A percentile compares a stretch with the other conserved stretches of the same genome.
Evolutionary conservation across 2,113 vertebrate species (phyloP).

Genomic region (Columba livia): DNA sequence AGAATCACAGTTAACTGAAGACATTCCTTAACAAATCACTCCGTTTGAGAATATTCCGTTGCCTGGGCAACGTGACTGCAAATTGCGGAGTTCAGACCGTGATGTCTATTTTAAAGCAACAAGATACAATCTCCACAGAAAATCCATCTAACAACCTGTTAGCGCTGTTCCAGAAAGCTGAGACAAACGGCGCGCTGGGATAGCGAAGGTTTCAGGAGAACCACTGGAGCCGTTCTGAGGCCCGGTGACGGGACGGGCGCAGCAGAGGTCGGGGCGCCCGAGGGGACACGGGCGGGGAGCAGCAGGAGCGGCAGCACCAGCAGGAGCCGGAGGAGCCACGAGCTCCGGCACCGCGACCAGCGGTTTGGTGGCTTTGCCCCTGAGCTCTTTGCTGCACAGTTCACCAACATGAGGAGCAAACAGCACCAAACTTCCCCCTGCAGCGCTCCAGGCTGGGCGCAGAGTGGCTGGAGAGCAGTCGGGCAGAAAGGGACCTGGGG

Average conservation of each 20-base stretch:
- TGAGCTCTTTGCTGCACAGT: not conserved
- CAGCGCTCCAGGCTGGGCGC: no score
- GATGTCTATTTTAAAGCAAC: conserved; percentile 6
- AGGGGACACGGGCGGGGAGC: accelerated
- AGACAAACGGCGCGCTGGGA: not conserved
- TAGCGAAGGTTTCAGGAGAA: not conserved
- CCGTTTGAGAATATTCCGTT: conserved; percentile 2
- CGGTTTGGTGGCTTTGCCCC: not conserved
- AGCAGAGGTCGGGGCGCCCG: not conserved
- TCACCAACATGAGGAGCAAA: accelerated
- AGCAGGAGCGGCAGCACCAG: no score
- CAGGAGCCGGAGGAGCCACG: accelerated
- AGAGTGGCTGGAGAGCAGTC: no score
- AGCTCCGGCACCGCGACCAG: not conserved
- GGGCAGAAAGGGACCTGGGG: no score
- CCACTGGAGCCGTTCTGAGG: accelerated
- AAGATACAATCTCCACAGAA: not conserved
- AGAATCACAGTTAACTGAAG: not conserved
- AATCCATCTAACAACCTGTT: not conserved
- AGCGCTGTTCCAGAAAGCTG: not conserved
- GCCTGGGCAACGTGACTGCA: conserved; percentile 9
- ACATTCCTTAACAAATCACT: not conserved
- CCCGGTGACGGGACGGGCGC: accelerated
- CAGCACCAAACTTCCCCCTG: no score
- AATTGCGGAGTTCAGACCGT: not conserved